These are phyloP conservation scores for Leptopilina drosophilae DNA, from an alignment of 2,888 invertebrate genomes.

Conservation along the genomic window DNA sequence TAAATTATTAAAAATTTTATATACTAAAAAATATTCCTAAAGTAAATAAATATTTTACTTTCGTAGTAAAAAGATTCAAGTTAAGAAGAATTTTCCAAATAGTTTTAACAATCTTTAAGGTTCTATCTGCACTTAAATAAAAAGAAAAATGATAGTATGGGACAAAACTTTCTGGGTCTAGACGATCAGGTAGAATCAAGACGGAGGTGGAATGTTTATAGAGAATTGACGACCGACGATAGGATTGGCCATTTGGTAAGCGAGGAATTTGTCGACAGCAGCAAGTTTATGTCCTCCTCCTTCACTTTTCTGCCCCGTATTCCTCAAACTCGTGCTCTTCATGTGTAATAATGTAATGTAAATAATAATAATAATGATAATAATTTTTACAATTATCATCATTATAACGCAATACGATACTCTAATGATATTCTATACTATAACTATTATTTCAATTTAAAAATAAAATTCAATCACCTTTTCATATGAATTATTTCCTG, in stretches of 20 bases:
- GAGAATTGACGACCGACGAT: constrained; percentile 61
- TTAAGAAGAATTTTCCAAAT: not conserved
- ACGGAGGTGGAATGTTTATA: constrained; percentile 61
- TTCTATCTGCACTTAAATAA: constrained; percentile 53
- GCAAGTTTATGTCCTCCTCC: constrained; percentile 67
- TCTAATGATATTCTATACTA: not conserved
- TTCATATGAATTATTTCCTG: too few species aligned
- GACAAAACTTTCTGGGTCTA: constrained; percentile 64
- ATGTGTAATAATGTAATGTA: not conserved
- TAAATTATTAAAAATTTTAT: too few species aligned
- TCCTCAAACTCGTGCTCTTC: constrained; percentile 51
- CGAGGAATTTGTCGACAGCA: constrained; percentile 74
- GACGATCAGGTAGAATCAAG: constrained; percentile 61
- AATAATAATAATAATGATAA: not conserved
- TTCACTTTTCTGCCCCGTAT: constrained; percentile 59
- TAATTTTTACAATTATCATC: not conserved
- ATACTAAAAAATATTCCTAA: too few species aligned
- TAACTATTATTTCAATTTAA: not conserved
- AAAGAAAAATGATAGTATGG: constrained; percentile 43
- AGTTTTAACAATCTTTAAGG: constrained; percentile 19
- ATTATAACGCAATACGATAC: constrained; percentile 3
- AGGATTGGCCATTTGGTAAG: constrained; percentile 71
- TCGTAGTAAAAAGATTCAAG: too few species aligned
- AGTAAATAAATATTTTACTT: too few species aligned
- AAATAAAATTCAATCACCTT: too few species aligned